Evolutionary conservation across 2,888 invertebrate genomes (phyloP).

Genomic region (Torymus aiolomorphi): DNA sequence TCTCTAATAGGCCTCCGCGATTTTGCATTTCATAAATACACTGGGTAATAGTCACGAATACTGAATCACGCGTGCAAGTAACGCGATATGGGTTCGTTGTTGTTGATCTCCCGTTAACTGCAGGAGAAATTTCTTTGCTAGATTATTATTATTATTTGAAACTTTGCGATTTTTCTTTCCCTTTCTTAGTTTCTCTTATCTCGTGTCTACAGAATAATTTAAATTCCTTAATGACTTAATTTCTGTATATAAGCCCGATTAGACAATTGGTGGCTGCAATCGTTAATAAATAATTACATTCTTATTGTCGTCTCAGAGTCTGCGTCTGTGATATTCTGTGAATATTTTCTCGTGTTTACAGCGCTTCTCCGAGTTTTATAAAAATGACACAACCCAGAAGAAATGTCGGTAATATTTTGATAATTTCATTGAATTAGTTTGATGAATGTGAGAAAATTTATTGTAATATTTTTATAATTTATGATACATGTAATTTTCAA

Average conservation of each 20-base stretch:
- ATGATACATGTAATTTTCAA: no score
- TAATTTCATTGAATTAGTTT: no score
- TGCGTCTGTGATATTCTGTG: no score
- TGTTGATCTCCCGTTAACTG: neutral
- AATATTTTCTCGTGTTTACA: no score
- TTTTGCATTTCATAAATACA: conserved; percentile 53
- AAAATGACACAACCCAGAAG: no score
- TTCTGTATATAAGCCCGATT: neutral
- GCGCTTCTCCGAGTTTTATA: no score
- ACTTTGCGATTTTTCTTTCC: neutral
- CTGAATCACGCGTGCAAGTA: conserved; percentile 38
- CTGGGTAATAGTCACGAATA: conserved; percentile 43
- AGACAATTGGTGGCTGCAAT: neutral
- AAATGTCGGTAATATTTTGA: no score
- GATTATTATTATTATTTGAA: neutral
- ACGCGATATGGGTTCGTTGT: conserved; percentile 15
- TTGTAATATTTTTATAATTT: no score
- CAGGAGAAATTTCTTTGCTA: conserved; percentile 3
- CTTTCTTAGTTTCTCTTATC: conserved; percentile 2
- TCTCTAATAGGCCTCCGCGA: conserved; percentile 48
- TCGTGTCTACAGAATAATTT: neutral
- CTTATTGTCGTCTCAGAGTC: no score
- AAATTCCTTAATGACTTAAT: conserved; percentile 13
- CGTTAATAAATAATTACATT: neutral
- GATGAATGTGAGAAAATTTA: no score